Base-by-base conservation (phyloP, 2,797 vertebrate genomes). In the Pangasius djambal region DNA sequence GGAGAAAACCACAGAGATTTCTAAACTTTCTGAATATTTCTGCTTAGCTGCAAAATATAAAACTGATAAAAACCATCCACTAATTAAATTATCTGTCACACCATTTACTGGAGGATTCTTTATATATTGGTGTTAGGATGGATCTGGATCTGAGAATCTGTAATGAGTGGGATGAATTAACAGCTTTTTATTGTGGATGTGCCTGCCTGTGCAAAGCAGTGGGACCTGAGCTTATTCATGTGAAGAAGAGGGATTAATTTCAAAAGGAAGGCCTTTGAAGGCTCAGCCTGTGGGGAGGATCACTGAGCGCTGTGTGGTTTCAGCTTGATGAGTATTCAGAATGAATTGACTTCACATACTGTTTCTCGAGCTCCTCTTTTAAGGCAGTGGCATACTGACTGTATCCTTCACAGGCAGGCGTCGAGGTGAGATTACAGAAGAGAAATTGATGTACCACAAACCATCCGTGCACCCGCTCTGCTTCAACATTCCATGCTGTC, bases 341-440 rank as follows among this genome's bases (percentile, higher is more conserved):
- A 87, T 84, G 88, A 92, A 91, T 85, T 81, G 87, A 89, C 83
- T 87, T 88, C 85, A 87, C 89, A 87, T 87, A 89, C 83, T 77
- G 69, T 89, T 77, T 69, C 52, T 88, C 55, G 4, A 31, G 52
- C 74, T 55, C 65, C 65, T 57, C 65, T 88, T 86, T 83, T 34
- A 92, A 89, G 31, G 86, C 83, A 31, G 85, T 50, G 55, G 40
- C 86, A 89, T 82, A 82, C 61, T 77, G 75, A 86, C 88, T 89
- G 67, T 88, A 83, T 90, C 77, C 69, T 91, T 90, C 86, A 85
- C 67, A 61, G 85, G 1, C 48, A 15, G 4, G 69, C 85, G 74
- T 44, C 22, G 55, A 59, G 83, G 78, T 4, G 18, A 89, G 88
- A 91, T 89, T 89, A 89, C 87, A 82, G 67, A 57, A 69, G 84